These are phyloP conservation scores for Trachelus stipa DNA, from an alignment of 2,888 invertebrate genomes.

Conservation along the genomic window DNA sequence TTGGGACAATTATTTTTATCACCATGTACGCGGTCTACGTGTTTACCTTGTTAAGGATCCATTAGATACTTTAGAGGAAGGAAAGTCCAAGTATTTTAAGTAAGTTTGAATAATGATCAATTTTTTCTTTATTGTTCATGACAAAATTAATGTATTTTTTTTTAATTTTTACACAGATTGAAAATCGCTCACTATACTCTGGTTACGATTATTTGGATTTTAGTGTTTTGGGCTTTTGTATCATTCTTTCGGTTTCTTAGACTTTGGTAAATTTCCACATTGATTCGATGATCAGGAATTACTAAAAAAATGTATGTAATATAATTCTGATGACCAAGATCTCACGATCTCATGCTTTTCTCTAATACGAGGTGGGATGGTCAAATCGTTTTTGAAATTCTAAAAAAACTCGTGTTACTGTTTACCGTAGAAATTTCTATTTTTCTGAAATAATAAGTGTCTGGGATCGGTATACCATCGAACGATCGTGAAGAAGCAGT, in stretches of 20 bases:
- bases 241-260: background rate
- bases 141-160: background rate
- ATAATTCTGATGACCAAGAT: background rate
- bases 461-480: background rate
- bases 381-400: background rate
- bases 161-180: conserved; percentile 42
- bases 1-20: conserved; percentile 79
- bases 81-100: conserved; percentile 65
- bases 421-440: no score
- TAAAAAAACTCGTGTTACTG: no score
- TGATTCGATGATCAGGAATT: background rate
- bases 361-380: background rate
- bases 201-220: background rate
- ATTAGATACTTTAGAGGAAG: conserved; percentile 75
- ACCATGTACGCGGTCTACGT: conserved; percentile 77
- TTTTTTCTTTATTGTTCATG: conserved; percentile 10
- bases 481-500: background rate
- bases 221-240: background rate
- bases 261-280: background rate
- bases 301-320: background rate
- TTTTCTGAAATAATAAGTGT: background rate
- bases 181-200: conserved; percentile 16
- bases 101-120: conserved; percentile 23
- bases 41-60: conserved; percentile 83
- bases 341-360: background rate